Evolutionary conservation across 1,140 invertebrate genomes (phyloP).

Genomic region (Delia radicum): DNA sequence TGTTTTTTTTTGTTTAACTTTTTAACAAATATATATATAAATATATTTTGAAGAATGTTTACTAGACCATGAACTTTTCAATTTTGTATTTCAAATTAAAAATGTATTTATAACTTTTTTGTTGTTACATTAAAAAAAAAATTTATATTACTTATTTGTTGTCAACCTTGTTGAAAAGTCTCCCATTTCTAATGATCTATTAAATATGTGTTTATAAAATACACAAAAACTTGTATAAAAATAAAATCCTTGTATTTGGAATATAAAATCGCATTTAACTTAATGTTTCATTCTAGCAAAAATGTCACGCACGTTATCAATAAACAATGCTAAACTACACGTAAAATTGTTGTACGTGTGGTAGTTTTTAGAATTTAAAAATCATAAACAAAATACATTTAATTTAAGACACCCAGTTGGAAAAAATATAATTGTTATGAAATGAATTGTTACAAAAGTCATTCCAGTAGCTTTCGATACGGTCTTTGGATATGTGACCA

Average conservation of each 20-base stretch:
- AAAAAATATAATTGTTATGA: too few relatives aligned
- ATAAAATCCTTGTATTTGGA: background rate
- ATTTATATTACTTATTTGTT: background rate
- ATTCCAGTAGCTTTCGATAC: too few relatives aligned
- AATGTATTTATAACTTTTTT: background rate
- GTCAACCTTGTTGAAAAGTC: background rate
- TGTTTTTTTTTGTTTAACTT: too few relatives aligned
- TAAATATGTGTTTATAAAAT: background rate
- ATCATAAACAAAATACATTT: constrained; percentile 9
- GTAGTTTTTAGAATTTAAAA: constrained; percentile 7
- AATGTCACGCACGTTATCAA: constrained; percentile 13
- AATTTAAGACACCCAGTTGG: background rate
- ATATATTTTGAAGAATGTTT: too few relatives aligned
- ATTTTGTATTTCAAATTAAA: too few relatives aligned
- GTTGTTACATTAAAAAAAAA: background rate
- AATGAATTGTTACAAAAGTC: too few relatives aligned
- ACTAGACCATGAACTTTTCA: background rate
- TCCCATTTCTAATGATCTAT: background rate
- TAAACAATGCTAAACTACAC: constrained; percentile 17
- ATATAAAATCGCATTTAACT: background rate
- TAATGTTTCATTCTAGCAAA: background rate
- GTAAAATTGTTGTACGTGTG: constrained; percentile 12
- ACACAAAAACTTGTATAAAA: background rate
- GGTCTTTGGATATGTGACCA: too few relatives aligned
- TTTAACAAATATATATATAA: too few relatives aligned